Base-by-base conservation (phyloP, 2,888 invertebrate species). In the Chydorus sphaericus region DNA sequence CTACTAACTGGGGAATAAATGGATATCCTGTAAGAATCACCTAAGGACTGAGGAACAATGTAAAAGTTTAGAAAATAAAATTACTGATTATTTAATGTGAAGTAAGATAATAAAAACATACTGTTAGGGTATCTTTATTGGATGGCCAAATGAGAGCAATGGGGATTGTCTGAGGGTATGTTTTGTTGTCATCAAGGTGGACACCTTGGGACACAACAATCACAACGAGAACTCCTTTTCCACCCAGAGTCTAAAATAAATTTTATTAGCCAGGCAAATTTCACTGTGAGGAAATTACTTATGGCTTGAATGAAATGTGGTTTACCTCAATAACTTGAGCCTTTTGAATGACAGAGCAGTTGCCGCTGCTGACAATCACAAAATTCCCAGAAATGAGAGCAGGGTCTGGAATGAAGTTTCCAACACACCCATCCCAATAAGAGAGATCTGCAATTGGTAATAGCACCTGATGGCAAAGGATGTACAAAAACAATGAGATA, bases 201-300 rank as follows among this genome's bases (percentile, higher is more conserved):
- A 52, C 26, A 16, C 33, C 36, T 31, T 52, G 31, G n/a, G 52
- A 16, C 33, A 33, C 23, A 1, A 52, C 52, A n/a, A n/a, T n/a
- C n/a, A n/a, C n/a, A 11, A 52, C 26, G 20, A 52, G 52, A 18
- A 52, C 36, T 33, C 52, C 52, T 36, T 36, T 31, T 18, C 52
- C 52, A 5, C 36, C 36, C 36, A 20, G 36, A 20, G 23, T 52
- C 36, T 52, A 2, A 26, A 1, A 23, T 26, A 44, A 18, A 20
- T 8, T 44, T 23, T 26, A 44, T 23, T 14, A 44, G 8, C n/a
- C n/a, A n/a, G n/a, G n/a, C n/a, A 26, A 23, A 44, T 23, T 33
- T 33, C 8, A 33, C 8, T 33, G 33, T n/a, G n/a, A n/a, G n/a
- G 14, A 44, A 6, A 4, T 44, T 7, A 14, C 11, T 10, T 6